phyloP scores from a whole-genome alignment of 1,140 invertebrate genomes.

The Apis florea region DNA sequence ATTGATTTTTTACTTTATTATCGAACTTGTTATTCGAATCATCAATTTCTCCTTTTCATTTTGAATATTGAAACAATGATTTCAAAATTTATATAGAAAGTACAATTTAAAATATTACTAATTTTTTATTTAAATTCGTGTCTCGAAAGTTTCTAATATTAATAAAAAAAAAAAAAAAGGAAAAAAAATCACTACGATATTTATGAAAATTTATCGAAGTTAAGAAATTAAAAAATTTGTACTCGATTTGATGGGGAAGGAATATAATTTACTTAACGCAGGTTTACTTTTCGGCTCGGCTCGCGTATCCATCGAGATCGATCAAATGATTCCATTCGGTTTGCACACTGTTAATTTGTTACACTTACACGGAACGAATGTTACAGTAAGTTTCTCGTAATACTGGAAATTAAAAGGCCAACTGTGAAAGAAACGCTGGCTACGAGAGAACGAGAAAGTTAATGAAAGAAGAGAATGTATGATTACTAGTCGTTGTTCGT shows the following conservation, averaged over 20 bases:
- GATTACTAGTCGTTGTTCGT: constrained; percentile 3
- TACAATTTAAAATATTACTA: too few relatives aligned
- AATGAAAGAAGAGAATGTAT: constrained; percentile 14
- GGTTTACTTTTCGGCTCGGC: not conserved
- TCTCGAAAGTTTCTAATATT: too few relatives aligned
- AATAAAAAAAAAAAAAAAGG: too few relatives aligned
- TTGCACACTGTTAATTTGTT: constrained; percentile 6
- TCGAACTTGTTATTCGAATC: not conserved
- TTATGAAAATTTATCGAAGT: too few relatives aligned
- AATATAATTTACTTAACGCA: not conserved
- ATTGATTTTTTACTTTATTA: not conserved
- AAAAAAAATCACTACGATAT: too few relatives aligned
- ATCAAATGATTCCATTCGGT: not conserved
- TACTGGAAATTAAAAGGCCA: not conserved
- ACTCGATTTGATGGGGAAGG: not conserved
- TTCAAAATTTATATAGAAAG: too few relatives aligned
- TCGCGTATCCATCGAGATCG: not conserved
- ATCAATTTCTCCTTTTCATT: not conserved
- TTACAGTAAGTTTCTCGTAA: not conserved
- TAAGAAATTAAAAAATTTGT: not conserved
- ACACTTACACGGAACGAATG: not conserved
- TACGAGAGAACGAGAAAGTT: not conserved
- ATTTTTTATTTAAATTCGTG: too few relatives aligned
- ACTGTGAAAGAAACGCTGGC: not conserved
- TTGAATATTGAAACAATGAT: too few relatives aligned